Evolutionary conservation across 2,888 invertebrate species (phyloP).

Genomic region (Falcaria lacertinaria): DNA sequence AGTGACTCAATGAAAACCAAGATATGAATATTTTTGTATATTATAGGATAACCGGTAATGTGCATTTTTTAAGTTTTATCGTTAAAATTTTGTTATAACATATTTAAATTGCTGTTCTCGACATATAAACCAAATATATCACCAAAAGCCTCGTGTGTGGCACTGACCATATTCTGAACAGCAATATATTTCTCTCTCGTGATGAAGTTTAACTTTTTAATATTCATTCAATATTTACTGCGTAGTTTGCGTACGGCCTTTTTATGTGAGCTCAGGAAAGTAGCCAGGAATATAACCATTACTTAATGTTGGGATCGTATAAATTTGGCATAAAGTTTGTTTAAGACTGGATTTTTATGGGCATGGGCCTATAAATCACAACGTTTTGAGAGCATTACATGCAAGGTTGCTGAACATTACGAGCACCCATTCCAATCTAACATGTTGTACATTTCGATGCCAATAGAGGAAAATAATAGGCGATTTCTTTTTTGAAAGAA

Average conservation of each 20-base stretch:
- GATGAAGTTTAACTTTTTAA: not conserved
- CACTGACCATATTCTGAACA: no score
- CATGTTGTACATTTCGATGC: constrained; percentile 7
- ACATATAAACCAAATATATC: no score
- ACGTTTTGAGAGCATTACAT: constrained; percentile 7
- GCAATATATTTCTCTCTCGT: no score
- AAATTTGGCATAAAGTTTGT: constrained; percentile 7
- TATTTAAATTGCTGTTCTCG: no score
- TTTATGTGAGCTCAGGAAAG: not conserved
- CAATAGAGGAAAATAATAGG: constrained; percentile 2
- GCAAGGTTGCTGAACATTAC: constrained; percentile 9
- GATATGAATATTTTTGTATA: no score
- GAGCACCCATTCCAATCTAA: not conserved
- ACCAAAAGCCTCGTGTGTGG: no score
- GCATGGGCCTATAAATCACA: constrained; percentile 24
- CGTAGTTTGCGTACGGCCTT: not conserved
- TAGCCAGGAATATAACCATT: not conserved
- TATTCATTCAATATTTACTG: not conserved
- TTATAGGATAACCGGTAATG: no score
- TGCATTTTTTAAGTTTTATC: no score
- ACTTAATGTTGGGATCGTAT: not conserved
- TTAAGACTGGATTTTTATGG: constrained; percentile 15
- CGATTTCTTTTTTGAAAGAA: not conserved
- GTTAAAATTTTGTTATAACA: no score
- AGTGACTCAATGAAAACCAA: no score